phyloP scores from a whole-genome alignment of 2,797 vertebrate species.

The Pygocentrus nattereri region DNA sequence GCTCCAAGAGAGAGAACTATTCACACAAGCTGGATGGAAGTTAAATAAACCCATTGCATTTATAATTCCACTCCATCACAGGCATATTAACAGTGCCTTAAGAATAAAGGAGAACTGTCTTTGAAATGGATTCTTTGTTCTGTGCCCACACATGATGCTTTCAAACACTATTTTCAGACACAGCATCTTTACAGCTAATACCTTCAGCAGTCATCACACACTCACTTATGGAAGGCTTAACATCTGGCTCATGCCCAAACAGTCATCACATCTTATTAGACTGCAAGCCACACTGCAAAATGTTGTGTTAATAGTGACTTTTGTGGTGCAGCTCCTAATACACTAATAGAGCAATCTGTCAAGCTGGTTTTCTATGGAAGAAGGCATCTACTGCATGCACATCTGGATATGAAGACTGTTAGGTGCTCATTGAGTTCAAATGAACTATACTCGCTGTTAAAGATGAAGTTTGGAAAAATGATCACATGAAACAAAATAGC shows the following conservation, averaged over 20 bases:
- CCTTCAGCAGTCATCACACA: conserved; percentile 20
- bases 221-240: conserved; percentile 59
- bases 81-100: conserved; percentile 68
- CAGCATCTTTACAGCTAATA: conserved; percentile 44
- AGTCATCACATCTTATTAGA: conserved; percentile 64
- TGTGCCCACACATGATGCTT: conserved; percentile 68
- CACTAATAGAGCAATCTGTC: conserved; percentile 35
- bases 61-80: conserved; percentile 74
- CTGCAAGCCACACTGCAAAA: conserved; percentile 53
- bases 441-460: no score
- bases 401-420: not conserved
- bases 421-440: not conserved
- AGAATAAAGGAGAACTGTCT: conserved; percentile 60
- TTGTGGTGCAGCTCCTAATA: conserved; percentile 33
- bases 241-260: conserved; percentile 51
- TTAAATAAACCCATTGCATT: conserved; percentile 68
- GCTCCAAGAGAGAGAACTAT: conserved; percentile 69
- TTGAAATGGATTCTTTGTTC: conserved; percentile 64
- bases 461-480: no score
- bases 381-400: not conserved
- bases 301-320: conserved; percentile 62
- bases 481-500: no score
- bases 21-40: conserved; percentile 64
- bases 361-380: conserved; percentile 51
- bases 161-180: conserved; percentile 62